phyloP scores from a whole-genome alignment of 2,113 vertebrate genomes.

The Sisor rabdophorus region DNA sequence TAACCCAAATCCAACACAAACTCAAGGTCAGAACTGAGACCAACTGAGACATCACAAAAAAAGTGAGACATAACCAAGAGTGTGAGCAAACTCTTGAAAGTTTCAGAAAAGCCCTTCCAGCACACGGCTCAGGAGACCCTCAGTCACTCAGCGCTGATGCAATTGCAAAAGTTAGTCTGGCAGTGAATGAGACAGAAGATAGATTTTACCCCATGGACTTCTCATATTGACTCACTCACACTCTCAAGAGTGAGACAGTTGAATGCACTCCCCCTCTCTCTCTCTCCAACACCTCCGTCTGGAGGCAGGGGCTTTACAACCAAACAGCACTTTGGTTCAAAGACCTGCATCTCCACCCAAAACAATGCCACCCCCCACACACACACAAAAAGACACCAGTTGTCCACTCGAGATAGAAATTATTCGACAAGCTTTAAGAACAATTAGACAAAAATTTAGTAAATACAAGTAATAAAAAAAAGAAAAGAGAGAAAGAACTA shows the following conservation, averaged over 20 bases:
- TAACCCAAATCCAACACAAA: constrained; percentile 2
- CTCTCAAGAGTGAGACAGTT: constrained; percentile 19
- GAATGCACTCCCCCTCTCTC: constrained; percentile 10
- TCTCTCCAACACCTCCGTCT: constrained; percentile 35
- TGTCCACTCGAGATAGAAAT: constrained; percentile 36
- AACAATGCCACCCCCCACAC: constrained; percentile 34
- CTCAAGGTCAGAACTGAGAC: background rate
- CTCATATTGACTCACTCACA: background rate
- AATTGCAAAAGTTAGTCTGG: background rate
- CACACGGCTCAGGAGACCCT: background rate
- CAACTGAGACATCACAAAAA: constrained; percentile 18
- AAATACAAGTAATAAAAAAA: constrained; percentile 1
- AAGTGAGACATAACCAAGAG: background rate
- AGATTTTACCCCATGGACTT: background rate
- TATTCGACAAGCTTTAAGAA: constrained; percentile 25
- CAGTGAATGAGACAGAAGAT: background rate
- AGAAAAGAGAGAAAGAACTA: background rate
- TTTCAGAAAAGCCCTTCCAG: constrained; percentile 15
- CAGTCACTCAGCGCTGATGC: background rate
- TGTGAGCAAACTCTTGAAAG: constrained; percentile 6
- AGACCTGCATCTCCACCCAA: constrained; percentile 23
- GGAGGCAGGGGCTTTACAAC: constrained; percentile 36
- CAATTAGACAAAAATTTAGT: constrained; percentile 3
- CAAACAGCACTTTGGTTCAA: constrained; percentile 39
- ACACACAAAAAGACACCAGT: constrained; percentile 24